Conservation (phyloP, 2,888 invertebrate species). For the Eurytoma californica region DNA sequence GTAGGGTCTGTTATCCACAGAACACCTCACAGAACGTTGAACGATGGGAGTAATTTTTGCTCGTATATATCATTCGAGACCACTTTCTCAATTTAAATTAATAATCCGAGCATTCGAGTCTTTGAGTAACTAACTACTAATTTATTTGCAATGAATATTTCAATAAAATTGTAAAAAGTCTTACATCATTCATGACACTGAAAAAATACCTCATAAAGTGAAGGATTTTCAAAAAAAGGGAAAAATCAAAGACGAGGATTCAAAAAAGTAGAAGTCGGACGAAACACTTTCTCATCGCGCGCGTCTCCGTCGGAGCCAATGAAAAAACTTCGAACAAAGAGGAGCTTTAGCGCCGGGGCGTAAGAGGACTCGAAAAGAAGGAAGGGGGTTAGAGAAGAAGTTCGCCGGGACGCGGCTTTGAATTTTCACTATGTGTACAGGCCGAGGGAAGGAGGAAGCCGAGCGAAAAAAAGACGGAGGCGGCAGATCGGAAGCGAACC, state of each 20-base stretch:
- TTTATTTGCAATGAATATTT: too few species aligned
- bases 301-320: slow-evolving; percentile 44
- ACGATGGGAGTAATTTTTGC: too few species aligned
- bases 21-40: too few species aligned
- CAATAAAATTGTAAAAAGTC: too few species aligned
- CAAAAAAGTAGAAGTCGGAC: slow-evolving; percentile 24
- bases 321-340: slow-evolving; percentile 55
- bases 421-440: slow-evolving; percentile 42
- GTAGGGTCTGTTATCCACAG: too few species aligned
- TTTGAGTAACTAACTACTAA: too few species aligned
- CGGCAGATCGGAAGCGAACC: slow-evolving; percentile 64
- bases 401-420: slow-evolving; percentile 44
- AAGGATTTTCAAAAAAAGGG: not conserved
- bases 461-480: slow-evolving; percentile 53
- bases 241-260: not conserved
- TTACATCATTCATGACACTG: too few species aligned
- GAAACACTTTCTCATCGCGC: slow-evolving; percentile 42
- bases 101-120: too few species aligned
- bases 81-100: too few species aligned
- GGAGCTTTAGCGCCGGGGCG: slow-evolving; percentile 37
- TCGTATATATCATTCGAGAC: too few species aligned
- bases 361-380: slow-evolving; percentile 40
- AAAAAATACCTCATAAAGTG: not conserved
- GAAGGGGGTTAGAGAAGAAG: slow-evolving; percentile 53
- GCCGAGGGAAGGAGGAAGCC: slow-evolving; percentile 15